phyloP scores from a whole-genome alignment of 2,888 invertebrate species.

The Caradrina clavipalpis region DNA sequence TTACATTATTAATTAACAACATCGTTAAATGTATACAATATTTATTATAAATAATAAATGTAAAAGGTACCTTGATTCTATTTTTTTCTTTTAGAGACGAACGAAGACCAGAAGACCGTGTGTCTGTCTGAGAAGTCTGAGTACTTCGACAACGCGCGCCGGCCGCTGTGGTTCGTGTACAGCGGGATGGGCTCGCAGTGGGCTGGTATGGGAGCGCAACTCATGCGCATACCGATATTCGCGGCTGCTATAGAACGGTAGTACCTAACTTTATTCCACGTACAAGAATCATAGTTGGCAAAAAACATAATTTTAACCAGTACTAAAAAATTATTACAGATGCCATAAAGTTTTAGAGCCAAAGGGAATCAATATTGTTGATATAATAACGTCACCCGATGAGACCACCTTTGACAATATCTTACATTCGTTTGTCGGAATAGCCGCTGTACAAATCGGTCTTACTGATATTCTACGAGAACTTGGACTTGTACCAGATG shows the following conservation, averaged over 20 bases:
- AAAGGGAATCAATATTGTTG: constrained; percentile 92
- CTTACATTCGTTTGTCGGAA: constrained; percentile 78
- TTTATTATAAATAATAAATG: no score
- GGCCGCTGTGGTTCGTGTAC: constrained; percentile 93
- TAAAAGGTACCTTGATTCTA: constrained; percentile 23
- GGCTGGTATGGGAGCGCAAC: constrained; percentile 92
- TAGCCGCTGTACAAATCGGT: constrained; percentile 91
- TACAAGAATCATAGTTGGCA: background rate
- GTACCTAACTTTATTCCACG: background rate
- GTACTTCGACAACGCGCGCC: constrained; percentile 73
- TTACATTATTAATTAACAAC: no score
- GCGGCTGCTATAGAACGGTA: constrained; percentile 87
- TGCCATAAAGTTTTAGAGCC: constrained; percentile 90
- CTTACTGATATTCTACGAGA: constrained; percentile 83
- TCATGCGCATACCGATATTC: constrained; percentile 92
- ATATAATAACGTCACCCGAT: constrained; percentile 92
- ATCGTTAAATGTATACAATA: no score
- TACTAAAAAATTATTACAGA: constrained; percentile 61
- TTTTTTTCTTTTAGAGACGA: constrained; percentile 63
- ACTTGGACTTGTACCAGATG: constrained; percentile 93
- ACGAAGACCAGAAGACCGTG: constrained; percentile 70
- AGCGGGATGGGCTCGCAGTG: constrained; percentile 94
- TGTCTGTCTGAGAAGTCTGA: constrained; percentile 69
- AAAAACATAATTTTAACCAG: background rate
- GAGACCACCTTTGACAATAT: constrained; percentile 89